A percentile compares a stretch with the other conserved stretches of the same genome.
These are phyloP conservation scores for Tragopan temminckii DNA, from an alignment of 2,797 vertebrate species.

Conservation along the genomic window DNA sequence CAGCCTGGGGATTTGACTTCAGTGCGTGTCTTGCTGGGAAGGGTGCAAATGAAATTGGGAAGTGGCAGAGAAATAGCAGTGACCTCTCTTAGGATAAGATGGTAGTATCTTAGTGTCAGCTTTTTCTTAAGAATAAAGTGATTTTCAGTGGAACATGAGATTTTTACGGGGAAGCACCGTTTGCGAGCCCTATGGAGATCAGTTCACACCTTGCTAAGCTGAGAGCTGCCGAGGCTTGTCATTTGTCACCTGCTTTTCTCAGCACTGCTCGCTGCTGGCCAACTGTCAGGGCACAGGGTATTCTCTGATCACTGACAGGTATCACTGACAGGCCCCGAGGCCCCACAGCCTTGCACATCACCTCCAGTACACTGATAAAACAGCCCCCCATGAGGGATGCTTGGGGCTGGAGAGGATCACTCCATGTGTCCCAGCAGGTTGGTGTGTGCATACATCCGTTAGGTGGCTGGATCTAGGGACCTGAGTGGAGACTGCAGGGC, in stretches of 20 bases:
- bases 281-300: accelerated
- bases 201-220: background rate
- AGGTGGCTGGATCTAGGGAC: background rate
- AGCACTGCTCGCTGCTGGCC: accelerated
- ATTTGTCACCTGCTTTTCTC: background rate
- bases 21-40: accelerated
- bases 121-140: accelerated
- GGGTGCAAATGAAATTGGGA: accelerated
- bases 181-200: background rate
- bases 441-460: background rate
- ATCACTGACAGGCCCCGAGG: accelerated
- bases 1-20: accelerated
- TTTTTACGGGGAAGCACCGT: background rate
- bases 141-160: background rate
- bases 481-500: accelerated
- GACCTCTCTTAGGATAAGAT: background rate
- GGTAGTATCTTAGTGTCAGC: accelerated
- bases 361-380: accelerated
- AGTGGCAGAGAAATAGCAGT: too few species aligned
- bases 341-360: accelerated
- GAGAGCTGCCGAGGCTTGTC: background rate
- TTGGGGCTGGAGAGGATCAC: background rate
- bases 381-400: accelerated
- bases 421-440: background rate
- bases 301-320: background rate